A percentile compares a stretch with the other conserved stretches of the same genome.
phyloP scores from a whole-genome alignment of 2,113 vertebrate genomes.

The Cololabis saira region DNA sequence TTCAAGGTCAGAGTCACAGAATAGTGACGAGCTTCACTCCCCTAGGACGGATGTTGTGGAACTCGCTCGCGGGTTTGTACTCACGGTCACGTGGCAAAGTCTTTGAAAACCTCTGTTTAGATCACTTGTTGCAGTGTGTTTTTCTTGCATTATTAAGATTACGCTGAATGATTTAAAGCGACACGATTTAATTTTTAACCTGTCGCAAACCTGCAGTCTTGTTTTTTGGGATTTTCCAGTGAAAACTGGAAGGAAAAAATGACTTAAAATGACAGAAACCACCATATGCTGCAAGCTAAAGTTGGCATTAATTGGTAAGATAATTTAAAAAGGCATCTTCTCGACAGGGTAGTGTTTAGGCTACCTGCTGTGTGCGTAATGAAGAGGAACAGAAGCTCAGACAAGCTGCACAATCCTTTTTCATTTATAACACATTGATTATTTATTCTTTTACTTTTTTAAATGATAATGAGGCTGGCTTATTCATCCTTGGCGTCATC shows the following conservation, averaged over 20 bases:
- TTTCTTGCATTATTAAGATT: constrained; percentile 28
- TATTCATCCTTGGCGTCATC: background rate
- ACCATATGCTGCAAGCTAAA: background rate
- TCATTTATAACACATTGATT: background rate
- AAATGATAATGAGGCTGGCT: background rate
- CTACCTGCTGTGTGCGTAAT: background rate
- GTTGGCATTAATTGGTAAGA: background rate
- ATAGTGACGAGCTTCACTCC: constrained; percentile 29
- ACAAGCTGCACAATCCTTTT: background rate
- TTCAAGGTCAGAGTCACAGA: constrained; percentile 11
- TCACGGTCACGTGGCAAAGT: background rate
- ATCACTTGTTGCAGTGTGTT: constrained; percentile 1
- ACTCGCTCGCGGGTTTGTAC: background rate
- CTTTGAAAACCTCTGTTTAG: background rate
- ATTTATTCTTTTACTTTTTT: background rate
- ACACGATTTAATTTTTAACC: constrained; percentile 4
- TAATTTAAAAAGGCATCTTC: background rate
- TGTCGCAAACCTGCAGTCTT: constrained; percentile 17
- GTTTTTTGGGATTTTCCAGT: constrained; percentile 9
- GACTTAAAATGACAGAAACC: background rate
- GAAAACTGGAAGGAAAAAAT: background rate
- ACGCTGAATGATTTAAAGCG: constrained; percentile 23
- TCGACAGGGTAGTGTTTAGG: background rate
- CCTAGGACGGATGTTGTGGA: constrained; percentile 17
- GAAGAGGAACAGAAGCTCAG: background rate